phyloP scores from a whole-genome alignment of 2,888 invertebrate genomes.

The Mythimna impura region DNA sequence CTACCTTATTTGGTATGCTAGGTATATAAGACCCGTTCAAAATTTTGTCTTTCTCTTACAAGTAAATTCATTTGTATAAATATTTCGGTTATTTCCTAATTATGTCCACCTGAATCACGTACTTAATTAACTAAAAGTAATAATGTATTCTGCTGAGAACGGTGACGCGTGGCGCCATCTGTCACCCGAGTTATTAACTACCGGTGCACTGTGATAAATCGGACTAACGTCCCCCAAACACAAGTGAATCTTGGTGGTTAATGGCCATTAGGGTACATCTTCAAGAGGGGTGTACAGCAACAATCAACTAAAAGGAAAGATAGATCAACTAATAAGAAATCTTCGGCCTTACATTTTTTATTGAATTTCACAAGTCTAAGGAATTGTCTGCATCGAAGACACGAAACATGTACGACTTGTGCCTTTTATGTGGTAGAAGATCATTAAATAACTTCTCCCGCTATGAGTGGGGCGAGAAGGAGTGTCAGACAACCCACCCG shows the following conservation, averaged over 20 bases:
- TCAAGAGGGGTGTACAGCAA: constrained; percentile 11
- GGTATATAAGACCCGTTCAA: background rate
- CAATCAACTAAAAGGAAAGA: constrained; percentile 1
- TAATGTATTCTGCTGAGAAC: constrained; percentile 44
- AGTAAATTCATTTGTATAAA: background rate
- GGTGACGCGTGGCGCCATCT: constrained; percentile 46
- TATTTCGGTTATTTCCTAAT: background rate
- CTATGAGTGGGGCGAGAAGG: background rate
- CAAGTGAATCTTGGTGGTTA: constrained; percentile 18
- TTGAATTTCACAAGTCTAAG: background rate
- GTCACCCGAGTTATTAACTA: constrained; percentile 50
- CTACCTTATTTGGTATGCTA: background rate
- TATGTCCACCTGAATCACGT: constrained; percentile 16
- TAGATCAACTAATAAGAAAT: too few species aligned
- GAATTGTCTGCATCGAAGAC: too few species aligned
- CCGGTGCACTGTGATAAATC: constrained; percentile 43
- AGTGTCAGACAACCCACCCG: background rate
- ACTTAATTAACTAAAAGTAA: constrained; percentile 52
- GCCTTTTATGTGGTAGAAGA: too few species aligned
- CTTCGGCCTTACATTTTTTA: too few species aligned
- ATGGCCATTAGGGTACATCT: constrained; percentile 23
- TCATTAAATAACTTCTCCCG: background rate
- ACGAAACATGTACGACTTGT: too few species aligned
- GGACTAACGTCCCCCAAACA: constrained; percentile 17
- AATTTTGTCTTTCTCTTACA: background rate